phyloP scores from a whole-genome alignment of 2,113 vertebrate species.

The Polypterus bichir region DNA sequence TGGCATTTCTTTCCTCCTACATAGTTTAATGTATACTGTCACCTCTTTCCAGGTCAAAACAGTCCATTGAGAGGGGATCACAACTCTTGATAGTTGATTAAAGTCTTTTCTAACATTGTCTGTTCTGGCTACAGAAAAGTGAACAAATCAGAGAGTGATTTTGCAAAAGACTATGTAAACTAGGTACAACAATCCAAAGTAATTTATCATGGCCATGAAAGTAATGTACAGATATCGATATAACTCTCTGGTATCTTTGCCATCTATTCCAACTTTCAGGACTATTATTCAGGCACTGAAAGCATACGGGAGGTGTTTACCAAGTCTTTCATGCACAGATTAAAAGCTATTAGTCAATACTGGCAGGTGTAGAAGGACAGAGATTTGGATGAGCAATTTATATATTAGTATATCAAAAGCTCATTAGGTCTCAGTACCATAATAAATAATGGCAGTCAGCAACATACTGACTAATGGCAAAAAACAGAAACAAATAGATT shows the following conservation, averaged over 20 bases:
- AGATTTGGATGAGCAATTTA: constrained; percentile 17
- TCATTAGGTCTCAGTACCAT: constrained; percentile 1
- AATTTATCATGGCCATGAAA: constrained; percentile 9
- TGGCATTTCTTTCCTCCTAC: too few species aligned
- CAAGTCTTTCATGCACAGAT: constrained; percentile 31
- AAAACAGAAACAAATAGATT: constrained; percentile 6
- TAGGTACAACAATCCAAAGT: constrained; percentile 1
- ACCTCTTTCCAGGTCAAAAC: too few species aligned
- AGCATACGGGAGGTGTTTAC: constrained; percentile 24
- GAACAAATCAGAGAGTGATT: too few species aligned
- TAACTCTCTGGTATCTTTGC: constrained; percentile 2
- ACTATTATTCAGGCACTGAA: constrained; percentile 18
- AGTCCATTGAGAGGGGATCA: too few species aligned
- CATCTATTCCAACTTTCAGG: constrained; percentile 3
- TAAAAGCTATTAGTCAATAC: constrained; percentile 33
- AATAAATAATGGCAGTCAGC: constrained; percentile 8
- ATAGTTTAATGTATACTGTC: too few species aligned
- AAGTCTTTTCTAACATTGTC: too few species aligned
- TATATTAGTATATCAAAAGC: constrained; percentile 26
- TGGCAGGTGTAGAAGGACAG: constrained; percentile 27
- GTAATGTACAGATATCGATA: constrained; percentile 17
- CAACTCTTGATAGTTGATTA: too few species aligned
- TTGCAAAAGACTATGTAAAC: too few species aligned
- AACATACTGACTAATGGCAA: not conserved
- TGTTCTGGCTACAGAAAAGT: too few species aligned